Evolutionary conservation across 2,797 vertebrate species (phyloP).

Genomic region (Neomorphus geoffroyi): DNA sequence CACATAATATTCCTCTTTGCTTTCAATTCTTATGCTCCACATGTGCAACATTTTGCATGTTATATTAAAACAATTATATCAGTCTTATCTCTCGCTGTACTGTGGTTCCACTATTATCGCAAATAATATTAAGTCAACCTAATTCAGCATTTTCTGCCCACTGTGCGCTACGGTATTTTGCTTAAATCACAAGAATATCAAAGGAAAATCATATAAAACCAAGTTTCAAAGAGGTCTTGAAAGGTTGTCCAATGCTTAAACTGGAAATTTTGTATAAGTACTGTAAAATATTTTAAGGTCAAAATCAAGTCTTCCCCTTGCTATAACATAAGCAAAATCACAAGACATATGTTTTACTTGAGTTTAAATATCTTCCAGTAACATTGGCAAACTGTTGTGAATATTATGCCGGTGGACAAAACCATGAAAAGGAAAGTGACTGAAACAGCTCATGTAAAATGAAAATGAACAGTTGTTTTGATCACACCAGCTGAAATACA

Average conservation of each 20-base stretch:
- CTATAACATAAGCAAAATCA: not conserved
- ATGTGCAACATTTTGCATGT: conserved; percentile 27
- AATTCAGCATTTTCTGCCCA: not conserved
- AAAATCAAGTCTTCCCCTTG: not conserved
- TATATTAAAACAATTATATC: conserved; percentile 45
- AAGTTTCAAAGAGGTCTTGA: not conserved
- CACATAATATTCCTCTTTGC: not conserved
- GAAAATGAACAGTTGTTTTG: conserved; percentile 1
- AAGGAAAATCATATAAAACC: not conserved
- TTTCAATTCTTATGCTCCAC: conserved; percentile 20
- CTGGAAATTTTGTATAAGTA: not conserved
- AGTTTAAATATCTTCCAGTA: not conserved
- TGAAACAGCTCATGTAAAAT: conserved; percentile 3
- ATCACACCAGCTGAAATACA: not conserved
- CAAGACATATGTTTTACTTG: not conserved
- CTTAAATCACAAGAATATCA: not conserved
- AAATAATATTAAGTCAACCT: conserved; percentile 2
- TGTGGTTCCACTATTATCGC: not conserved
- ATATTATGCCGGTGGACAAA: not conserved
- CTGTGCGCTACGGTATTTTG: not conserved
- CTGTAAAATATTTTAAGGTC: not conserved
- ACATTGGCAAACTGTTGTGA: not conserved
- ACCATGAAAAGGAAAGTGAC: conserved; percentile 12
- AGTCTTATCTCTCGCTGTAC: not conserved
- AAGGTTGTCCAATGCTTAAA: not conserved